Percentiles rank a stretch among this genome's conserved stretches.
Conservation (phyloP, 1,140 invertebrate genomes). For the Akabosia matsudoensis region DNA sequence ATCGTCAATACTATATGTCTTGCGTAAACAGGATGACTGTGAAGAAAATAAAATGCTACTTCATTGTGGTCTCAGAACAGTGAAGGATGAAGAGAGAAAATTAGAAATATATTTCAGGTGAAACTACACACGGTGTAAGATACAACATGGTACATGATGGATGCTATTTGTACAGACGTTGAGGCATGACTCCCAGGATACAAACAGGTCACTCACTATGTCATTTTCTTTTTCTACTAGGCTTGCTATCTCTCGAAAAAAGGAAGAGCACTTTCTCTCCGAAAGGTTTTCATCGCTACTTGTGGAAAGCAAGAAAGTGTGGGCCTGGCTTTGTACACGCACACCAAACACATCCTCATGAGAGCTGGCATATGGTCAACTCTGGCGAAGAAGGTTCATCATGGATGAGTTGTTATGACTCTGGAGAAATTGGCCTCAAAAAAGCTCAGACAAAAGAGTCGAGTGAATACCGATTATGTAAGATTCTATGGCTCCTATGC, state of each 20-base stretch:
- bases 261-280: not conserved
- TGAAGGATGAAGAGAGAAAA: too few relatives aligned
- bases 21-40: too few relatives aligned
- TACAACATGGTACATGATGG: too few relatives aligned
- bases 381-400: not conserved
- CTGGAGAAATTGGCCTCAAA: too few relatives aligned
- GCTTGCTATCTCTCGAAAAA: not conserved
- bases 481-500: too few relatives aligned
- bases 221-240: conserved; percentile 13
- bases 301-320: not conserved
- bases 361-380: not conserved
- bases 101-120: too few relatives aligned
- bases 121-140: too few relatives aligned
- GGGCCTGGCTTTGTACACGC: not conserved
- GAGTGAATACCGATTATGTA: too few relatives aligned
- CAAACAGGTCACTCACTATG: conserved; percentile 33
- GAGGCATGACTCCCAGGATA: conserved; percentile 38
- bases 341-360: not conserved
- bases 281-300: not conserved
- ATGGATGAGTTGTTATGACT: not conserved
- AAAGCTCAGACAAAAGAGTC: too few relatives aligned
- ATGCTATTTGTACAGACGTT: conserved; percentile 32
- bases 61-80: too few relatives aligned
- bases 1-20: too few relatives aligned
- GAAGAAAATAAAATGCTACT: too few relatives aligned